phyloP scores from a whole-genome alignment of 2,888 invertebrate species.

The Caenorhabditis japonica region DNA sequence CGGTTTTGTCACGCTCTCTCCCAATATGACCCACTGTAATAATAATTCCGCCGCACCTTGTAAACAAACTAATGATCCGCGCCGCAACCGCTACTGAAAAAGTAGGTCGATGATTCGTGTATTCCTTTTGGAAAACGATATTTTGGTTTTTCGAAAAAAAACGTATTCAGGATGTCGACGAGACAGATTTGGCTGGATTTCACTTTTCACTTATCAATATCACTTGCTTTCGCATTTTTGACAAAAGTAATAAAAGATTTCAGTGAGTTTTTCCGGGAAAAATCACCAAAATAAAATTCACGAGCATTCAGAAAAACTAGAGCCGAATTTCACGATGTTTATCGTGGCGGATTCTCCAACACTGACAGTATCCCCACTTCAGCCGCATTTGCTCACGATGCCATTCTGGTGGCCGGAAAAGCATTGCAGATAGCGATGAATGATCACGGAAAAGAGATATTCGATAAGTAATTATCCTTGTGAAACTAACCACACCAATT shows the following conservation, averaged over 20 bases:
- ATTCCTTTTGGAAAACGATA: too few relatives aligned
- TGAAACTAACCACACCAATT: too few relatives aligned
- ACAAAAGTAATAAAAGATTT: slow-evolving; percentile 57
- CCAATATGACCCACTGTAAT: too few relatives aligned
- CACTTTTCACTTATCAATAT: slow-evolving; percentile 67
- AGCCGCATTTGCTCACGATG: slow-evolving; percentile 68
- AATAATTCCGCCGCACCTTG: too few relatives aligned
- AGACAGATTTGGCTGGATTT: slow-evolving; percentile 58
- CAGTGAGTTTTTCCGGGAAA: slow-evolving; percentile 37
- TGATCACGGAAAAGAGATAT: slow-evolving; percentile 54
- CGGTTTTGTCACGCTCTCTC: too few relatives aligned
- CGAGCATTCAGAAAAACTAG: slow-evolving; percentile 51
- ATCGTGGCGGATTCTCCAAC: slow-evolving; percentile 48
- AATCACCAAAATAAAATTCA: neutral
- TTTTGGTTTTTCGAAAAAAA: too few relatives aligned
- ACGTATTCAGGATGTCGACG: slow-evolving; percentile 67
- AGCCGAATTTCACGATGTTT: slow-evolving; percentile 55
- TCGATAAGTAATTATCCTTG: slow-evolving; percentile 65
- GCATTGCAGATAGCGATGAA: slow-evolving; percentile 56
- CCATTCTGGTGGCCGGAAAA: slow-evolving; percentile 64
- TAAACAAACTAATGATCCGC: too few relatives aligned
- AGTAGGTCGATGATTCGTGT: too few relatives aligned
- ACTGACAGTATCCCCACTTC: slow-evolving; percentile 50
- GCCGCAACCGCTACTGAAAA: too few relatives aligned
- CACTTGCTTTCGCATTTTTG: slow-evolving; percentile 65